phyloP scores from a whole-genome alignment of 53 echinoderm and acorn worm species.

The Holothuria scabra region DNA sequence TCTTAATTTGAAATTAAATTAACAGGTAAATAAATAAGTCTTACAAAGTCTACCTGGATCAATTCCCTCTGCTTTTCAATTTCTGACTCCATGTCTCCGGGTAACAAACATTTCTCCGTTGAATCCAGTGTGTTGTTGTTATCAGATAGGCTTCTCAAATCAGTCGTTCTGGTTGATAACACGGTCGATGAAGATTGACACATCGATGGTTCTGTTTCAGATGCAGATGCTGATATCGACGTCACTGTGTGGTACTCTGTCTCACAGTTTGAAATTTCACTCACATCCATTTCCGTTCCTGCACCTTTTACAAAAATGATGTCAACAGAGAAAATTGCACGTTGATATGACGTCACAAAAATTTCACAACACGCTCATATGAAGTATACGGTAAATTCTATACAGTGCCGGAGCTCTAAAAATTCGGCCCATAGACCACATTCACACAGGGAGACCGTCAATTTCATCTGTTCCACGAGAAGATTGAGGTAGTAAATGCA shows the following conservation, averaged over 20 bases:
- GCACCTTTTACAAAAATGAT: background rate
- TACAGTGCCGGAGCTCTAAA: no score
- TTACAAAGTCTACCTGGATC: slow-evolving; percentile 57
- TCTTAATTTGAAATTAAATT: no score
- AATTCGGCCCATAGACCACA: no score
- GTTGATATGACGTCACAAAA: background rate
- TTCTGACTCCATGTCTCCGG: slow-evolving; percentile 70
- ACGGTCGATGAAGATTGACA: slow-evolving; percentile 16
- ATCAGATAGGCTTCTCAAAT: slow-evolving; percentile 15
- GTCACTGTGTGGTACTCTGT: slow-evolving; percentile 28
- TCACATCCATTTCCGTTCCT: slow-evolving; percentile 8
- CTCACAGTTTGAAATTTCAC: slow-evolving; percentile 15
- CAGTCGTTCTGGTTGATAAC: background rate
- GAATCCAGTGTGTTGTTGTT: slow-evolving; percentile 27
- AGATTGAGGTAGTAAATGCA: no score
- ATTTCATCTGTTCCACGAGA: no score
- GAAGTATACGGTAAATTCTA: no score
- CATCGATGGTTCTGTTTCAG: slow-evolving; percentile 22
- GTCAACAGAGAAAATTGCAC: background rate
- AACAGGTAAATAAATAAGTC: background rate
- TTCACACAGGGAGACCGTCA: no score
- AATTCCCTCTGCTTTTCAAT: slow-evolving; percentile 88
- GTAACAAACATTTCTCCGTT: slow-evolving; percentile 34
- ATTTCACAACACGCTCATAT: no score
- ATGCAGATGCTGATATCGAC: slow-evolving; percentile 23